Conservation (phyloP, 2,797 vertebrate species). For the Coluber constrictor region DNA sequence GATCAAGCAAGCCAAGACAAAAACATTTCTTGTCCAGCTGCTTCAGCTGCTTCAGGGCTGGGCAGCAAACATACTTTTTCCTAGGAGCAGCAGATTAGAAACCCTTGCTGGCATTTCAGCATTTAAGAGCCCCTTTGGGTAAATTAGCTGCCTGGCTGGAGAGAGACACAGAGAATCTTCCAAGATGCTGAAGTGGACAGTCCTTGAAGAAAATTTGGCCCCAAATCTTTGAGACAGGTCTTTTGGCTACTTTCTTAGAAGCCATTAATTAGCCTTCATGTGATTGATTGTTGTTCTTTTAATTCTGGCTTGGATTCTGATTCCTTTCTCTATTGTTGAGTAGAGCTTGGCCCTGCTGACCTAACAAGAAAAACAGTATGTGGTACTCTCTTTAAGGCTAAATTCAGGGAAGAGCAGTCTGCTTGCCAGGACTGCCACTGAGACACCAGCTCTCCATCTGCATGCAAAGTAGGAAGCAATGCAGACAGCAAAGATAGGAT, state of each 20-base stretch:
- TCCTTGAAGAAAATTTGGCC: background rate
- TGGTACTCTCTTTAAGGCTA: background rate
- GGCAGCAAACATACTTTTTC: background rate
- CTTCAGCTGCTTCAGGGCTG: background rate
- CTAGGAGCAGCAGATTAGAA: background rate
- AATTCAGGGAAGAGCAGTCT: background rate
- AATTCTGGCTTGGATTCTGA: background rate
- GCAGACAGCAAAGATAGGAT: background rate
- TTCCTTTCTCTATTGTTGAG: background rate
- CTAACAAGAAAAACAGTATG: background rate
- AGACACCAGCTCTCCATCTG: background rate
- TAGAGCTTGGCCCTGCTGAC: background rate
- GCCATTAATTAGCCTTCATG: background rate
- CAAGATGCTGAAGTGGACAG: background rate
- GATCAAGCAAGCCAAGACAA: background rate
- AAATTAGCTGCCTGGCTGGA: background rate
- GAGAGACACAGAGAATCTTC: background rate
- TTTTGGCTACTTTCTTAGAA: background rate
- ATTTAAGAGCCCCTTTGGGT: background rate
- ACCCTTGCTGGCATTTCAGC: background rate
- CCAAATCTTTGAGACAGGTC: background rate
- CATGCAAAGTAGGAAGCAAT: background rate
- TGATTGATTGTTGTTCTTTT: background rate
- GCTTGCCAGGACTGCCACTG: background rate
- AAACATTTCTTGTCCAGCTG: background rate